Evolutionary conservation across 2,888 invertebrate species (phyloP).

Genomic region (Mythimna pallens): DNA sequence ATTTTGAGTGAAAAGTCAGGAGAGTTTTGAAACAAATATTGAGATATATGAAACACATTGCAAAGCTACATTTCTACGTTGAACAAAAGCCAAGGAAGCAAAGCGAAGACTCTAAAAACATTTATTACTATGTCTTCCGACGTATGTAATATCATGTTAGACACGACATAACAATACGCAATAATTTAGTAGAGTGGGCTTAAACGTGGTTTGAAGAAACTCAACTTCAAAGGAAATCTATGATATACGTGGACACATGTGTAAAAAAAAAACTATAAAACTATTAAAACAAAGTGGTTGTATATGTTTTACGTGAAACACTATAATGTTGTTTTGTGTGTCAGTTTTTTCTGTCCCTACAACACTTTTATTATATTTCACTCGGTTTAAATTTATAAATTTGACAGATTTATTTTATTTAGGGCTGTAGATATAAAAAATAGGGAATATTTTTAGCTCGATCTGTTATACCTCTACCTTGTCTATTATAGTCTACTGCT

Average conservation of each 20-base stretch:
- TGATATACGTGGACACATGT: constrained; percentile 39
- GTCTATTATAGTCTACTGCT: not conserved
- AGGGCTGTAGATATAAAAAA: not conserved
- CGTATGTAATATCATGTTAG: constrained; percentile 3
- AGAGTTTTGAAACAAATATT: not conserved
- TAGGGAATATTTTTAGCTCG: not conserved
- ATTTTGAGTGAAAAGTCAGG: not conserved
- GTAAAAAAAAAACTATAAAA: not conserved
- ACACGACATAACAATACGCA: constrained; percentile 15
- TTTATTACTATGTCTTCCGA: not conserved
- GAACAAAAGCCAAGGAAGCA: not conserved
- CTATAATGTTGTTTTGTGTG: not conserved
- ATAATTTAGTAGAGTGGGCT: constrained; percentile 11
- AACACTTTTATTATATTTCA: not conserved
- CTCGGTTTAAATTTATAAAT: not conserved
- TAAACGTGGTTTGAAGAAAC: constrained; percentile 8
- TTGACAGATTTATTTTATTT: not conserved
- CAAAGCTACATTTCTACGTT: not conserved
- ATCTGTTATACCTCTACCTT: not conserved
- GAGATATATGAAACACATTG: not conserved
- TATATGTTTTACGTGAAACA: constrained; percentile 22
- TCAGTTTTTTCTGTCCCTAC: not conserved
- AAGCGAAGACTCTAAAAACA: not conserved
- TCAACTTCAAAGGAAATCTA: constrained; percentile 23
- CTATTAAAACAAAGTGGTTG: constrained; percentile 24